Evolutionary conservation across 1,140 invertebrate genomes (phyloP), one percentile per base, ranked within the genome.

Genomic region (Euborellia annulipes): DNA sequence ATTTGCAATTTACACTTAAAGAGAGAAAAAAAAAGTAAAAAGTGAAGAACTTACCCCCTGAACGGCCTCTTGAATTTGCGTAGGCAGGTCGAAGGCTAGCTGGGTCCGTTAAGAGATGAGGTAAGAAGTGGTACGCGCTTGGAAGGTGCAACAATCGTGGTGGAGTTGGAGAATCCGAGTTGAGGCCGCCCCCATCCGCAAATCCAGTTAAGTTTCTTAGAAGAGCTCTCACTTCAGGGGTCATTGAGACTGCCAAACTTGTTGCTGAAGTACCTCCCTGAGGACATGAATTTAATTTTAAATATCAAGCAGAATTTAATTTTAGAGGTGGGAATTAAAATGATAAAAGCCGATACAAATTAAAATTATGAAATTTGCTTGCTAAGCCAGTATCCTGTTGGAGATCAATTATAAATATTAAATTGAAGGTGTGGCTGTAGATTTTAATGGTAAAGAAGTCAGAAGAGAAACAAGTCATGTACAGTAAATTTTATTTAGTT

Each of bases 111-210:
- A 88, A 68, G 17, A 94, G 68, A 66, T 94, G 86, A 1, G 91
- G 89, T 39, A 94, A 65, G 56, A 91, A 88, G 55, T 85, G 79
- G 62, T 82, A 90, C 41, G 86, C 76, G 43, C 81, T 82, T 9
- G 85, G 85, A 38, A 85, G 62, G 39, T 73, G 69, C 8, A 83
- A 60, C 50, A 61, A 39, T 13, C 43, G 41, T 18, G 45, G 38
- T n/a, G 45, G 20, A 11, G 48, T 8, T 16, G 42, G 18, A 20
- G 39, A 36, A 13, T 38, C 50, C 1, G 22, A 36, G 9, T 21
- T 60, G 4, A 65, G 45, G 1, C 59, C 62, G 4, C 23, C 56
- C 2, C 62, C 62, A 3, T 61, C 58, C 19, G 56, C 54, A 48
- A 66, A 57, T 20, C 66, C 66, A 18, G 64, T 61, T 52, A 66